phyloP scores from a whole-genome alignment of 2,797 vertebrate species.

The Platalea minor region DNA sequence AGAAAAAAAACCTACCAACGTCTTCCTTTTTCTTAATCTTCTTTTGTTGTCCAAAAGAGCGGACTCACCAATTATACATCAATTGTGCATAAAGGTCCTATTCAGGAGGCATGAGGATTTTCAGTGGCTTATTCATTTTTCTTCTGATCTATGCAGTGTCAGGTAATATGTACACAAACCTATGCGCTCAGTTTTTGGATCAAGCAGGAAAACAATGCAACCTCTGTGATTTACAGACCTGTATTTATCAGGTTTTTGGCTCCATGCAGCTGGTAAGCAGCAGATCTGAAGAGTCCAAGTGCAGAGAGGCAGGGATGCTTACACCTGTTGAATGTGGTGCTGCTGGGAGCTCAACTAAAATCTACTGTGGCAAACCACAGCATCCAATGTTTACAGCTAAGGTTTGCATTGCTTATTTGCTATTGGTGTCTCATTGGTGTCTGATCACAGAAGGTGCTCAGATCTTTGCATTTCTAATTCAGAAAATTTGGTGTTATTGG shows the following conservation, averaged over 20 bases:
- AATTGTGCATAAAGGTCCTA: background rate
- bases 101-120: background rate
- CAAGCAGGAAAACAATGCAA: background rate
- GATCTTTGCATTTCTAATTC: background rate
- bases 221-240: background rate
- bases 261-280: background rate
- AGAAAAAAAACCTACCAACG: background rate
- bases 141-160: background rate
- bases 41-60: background rate
- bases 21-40: background rate
- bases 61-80: background rate
- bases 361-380: background rate
- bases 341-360: background rate
- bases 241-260: background rate
- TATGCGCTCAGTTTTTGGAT: background rate
- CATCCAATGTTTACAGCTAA: background rate
- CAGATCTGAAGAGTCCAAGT: background rate
- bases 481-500: accelerated
- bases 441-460: background rate
- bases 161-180: background rate
- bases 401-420: background rate
- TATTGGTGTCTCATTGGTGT: background rate
- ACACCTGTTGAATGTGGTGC: accelerated
- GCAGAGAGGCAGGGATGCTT: background rate
- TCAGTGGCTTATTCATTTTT: background rate